These are phyloP conservation scores for Blera fallax DNA, from an alignment of 2,888 invertebrate species.

Conservation along the genomic window DNA sequence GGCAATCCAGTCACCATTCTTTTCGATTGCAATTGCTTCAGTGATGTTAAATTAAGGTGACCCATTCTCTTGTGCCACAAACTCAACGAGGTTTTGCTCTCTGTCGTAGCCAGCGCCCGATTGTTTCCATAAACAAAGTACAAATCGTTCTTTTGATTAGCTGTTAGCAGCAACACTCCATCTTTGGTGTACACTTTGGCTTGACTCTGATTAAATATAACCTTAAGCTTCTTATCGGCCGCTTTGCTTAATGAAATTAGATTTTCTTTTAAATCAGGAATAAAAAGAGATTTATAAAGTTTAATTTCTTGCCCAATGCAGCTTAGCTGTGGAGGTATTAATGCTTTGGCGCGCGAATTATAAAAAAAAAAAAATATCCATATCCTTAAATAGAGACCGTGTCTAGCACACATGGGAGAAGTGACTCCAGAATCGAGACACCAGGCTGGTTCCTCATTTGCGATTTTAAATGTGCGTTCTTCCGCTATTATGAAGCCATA, in stretches of 20 bases:
- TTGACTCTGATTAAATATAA: not conserved
- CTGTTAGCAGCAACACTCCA: not conserved
- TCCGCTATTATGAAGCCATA: not conserved
- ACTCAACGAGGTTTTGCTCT: not conserved
- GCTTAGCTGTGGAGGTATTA: conserved; percentile 13
- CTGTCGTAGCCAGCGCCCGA: not conserved
- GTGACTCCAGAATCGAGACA: not conserved
- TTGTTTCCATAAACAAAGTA: not conserved
- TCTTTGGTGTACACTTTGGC: not conserved
- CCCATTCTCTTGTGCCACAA: conserved; percentile 37
- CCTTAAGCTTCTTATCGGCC: not conserved
- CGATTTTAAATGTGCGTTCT: not conserved
- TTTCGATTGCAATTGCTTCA: conserved; percentile 21
- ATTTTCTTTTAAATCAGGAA: conserved; percentile 28
- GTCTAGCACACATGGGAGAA: not conserved
- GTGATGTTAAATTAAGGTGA: not conserved
- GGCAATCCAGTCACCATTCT: conserved; percentile 28
- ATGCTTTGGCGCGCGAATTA: not conserved
- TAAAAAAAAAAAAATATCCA: not conserved
- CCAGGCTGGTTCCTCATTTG: not conserved
- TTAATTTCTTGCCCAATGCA: conserved; percentile 13
- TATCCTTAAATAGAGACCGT: not conserved
- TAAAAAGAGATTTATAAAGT: conserved; percentile 26
- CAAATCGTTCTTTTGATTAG: not conserved
- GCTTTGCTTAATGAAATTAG: conserved; percentile 36